Conservation (phyloP, 2,888 invertebrate genomes). For the Chymomyza caudatula region DNA sequence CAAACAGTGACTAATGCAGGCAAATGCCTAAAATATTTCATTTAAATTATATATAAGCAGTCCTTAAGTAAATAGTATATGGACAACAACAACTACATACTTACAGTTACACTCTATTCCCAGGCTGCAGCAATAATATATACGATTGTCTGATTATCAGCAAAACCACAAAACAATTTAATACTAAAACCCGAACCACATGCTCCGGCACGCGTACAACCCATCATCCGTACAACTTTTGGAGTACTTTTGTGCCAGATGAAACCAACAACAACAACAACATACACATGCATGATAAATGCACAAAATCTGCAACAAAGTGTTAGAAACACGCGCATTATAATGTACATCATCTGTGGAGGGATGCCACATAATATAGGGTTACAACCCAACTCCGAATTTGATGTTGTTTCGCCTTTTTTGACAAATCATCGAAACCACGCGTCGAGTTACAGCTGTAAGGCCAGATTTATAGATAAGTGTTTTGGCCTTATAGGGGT, state of each 20-base stretch:
- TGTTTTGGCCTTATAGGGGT: conserved; percentile 8
- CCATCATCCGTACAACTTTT: conserved; percentile 8
- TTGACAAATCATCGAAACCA: conserved; percentile 49
- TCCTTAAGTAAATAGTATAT: conserved; percentile 23
- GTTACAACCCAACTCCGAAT: conserved; percentile 42
- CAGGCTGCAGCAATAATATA: conserved; percentile 50
- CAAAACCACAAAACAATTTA: conserved; percentile 71
- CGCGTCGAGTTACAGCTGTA: conserved; percentile 16
- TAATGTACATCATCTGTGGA: background rate
- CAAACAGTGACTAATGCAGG: conserved; percentile 40
- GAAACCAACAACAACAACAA: too few relatives aligned
- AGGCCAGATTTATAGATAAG: conserved; percentile 36
- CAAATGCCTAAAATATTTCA: conserved; percentile 52
- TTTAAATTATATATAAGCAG: conserved; percentile 59
- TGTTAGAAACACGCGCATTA: conserved; percentile 74
- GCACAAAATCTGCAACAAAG: conserved; percentile 76
- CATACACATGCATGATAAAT: conserved; percentile 64
- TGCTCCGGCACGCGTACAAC: conserved; percentile 61
- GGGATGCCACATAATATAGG: conserved; percentile 41
- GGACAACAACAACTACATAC: background rate
- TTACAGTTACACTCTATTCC: background rate
- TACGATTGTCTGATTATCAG: conserved; percentile 68
- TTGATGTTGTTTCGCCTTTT: conserved; percentile 28
- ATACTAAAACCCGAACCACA: conserved; percentile 71
- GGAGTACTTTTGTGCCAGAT: conserved; percentile 1